phyloP scores from a whole-genome alignment of 2,888 invertebrate species.

The Junonia oenone region DNA sequence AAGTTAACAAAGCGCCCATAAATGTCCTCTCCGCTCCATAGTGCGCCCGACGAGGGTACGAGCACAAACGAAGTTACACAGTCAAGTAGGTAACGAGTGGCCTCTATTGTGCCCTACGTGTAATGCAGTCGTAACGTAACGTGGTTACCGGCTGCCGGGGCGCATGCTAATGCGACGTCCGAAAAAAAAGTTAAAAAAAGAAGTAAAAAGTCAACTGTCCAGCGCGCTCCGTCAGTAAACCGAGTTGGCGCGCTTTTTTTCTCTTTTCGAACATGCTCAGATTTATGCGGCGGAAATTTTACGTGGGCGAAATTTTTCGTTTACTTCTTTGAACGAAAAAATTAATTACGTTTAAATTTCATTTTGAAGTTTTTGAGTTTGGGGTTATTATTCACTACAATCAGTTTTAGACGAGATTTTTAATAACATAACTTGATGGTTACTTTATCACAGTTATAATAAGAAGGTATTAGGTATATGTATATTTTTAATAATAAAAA shows the following conservation, averaged over 20 bases:
- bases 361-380: not conserved
- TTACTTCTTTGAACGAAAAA: not conserved
- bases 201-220: slow-evolving; percentile 37
- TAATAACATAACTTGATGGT: too few species aligned
- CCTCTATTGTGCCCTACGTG: slow-evolving; percentile 53
- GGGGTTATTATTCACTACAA: too few species aligned
- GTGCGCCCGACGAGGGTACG: slow-evolving; percentile 39
- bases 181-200: slow-evolving; percentile 36
- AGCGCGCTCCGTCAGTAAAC: slow-evolving; percentile 29
- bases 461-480: too few species aligned
- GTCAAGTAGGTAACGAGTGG: slow-evolving; percentile 77
- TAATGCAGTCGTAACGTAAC: slow-evolving; percentile 53
- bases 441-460: too few species aligned
- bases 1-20: slow-evolving; percentile 24
- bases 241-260: slow-evolving; percentile 25
- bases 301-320: slow-evolving; percentile 12
- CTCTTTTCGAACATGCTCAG: slow-evolving; percentile 24
- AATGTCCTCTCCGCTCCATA: slow-evolving; percentile 35
- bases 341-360: not conserved
- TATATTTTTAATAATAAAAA: too few species aligned
- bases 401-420: too few species aligned
- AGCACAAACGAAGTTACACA: slow-evolving; percentile 75
- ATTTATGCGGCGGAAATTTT: slow-evolving; percentile 21
- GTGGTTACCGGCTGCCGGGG: slow-evolving; percentile 59
- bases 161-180: slow-evolving; percentile 59